A percentile compares a stretch with the other conserved stretches of the same genome.
These are phyloP conservation scores for Tyria jacobaeae DNA, from an alignment of 2,888 invertebrate species.

Conservation along the genomic window DNA sequence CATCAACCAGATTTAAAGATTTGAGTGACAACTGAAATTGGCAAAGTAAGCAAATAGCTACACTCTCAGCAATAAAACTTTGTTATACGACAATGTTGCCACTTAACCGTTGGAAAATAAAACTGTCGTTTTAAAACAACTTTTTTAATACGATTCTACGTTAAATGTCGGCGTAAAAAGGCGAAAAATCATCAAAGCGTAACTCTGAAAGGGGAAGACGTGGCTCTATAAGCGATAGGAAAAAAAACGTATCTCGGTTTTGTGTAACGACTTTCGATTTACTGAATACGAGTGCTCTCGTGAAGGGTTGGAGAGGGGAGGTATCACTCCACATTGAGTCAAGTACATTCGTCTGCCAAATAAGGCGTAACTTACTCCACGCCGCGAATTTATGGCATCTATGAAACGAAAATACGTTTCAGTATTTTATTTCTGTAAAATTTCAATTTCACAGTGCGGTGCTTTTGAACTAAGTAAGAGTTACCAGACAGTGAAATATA, in stretches of 20 bases:
- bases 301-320: constrained; percentile 76
- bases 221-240: constrained; percentile 68
- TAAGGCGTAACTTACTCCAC: constrained; percentile 78
- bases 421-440: constrained; percentile 68
- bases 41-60: constrained; percentile 10
- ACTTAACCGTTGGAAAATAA: constrained; percentile 9
- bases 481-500: constrained; percentile 47
- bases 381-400: constrained; percentile 67
- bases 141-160: constrained; percentile 15
- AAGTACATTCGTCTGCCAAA: constrained; percentile 77
- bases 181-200: constrained; percentile 69
- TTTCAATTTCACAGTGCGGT: constrained; percentile 75
- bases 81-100: constrained; percentile 2
- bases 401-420: constrained; percentile 66
- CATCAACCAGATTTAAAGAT: constrained; percentile 7
- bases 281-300: constrained; percentile 76
- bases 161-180: constrained; percentile 59
- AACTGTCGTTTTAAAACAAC: constrained; percentile 13
- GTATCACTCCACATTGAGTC: constrained; percentile 75
- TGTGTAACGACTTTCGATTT: constrained; percentile 83
- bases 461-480: constrained; percentile 52
- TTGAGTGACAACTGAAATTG: constrained; percentile 7
- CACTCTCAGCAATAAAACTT: constrained; percentile 7
- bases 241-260: constrained; percentile 77
- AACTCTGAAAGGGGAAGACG: constrained; percentile 66